Evolutionary conservation across 2,113 vertebrate genomes (phyloP).

Genomic region (Rhabdornis inornatus): DNA sequence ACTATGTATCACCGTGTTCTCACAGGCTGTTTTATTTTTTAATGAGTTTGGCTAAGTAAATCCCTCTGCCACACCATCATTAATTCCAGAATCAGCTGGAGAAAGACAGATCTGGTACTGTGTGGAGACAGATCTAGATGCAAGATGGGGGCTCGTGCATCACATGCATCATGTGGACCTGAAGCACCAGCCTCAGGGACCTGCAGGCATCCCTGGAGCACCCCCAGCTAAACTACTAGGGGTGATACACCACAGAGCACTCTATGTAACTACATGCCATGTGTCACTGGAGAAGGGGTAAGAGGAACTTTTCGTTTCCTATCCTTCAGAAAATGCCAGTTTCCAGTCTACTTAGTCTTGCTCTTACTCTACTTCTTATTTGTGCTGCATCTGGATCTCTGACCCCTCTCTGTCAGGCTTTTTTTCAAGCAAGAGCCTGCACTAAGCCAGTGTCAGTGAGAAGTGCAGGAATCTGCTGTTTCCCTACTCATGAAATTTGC

Average conservation of each 20-base stretch:
- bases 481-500: conserved; percentile 19
- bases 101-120: not conserved
- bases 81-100: not conserved
- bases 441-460: not conserved
- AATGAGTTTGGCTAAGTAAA: not conserved
- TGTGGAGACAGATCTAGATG: not conserved
- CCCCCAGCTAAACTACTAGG: not conserved
- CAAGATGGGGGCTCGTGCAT: not conserved
- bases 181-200: rapidly evolving
- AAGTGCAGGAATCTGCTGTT: not conserved
- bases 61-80: not conserved
- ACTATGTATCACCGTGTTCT: not conserved
- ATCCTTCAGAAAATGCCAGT: not conserved
- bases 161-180: too few relatives aligned
- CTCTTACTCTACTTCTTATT: not conserved
- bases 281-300: not conserved
- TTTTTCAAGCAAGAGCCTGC: not conserved
- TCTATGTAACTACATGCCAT: rapidly evolving
- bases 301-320: not conserved
- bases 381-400: not conserved
- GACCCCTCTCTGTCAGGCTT: not conserved
- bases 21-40: not conserved
- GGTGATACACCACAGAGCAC: rapidly evolving
- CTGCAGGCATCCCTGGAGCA: not conserved
- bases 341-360: not conserved